These are phyloP conservation scores for Sclerurus mexicanus DNA, from an alignment of 2,113 vertebrate species.

Conservation along the genomic window DNA sequence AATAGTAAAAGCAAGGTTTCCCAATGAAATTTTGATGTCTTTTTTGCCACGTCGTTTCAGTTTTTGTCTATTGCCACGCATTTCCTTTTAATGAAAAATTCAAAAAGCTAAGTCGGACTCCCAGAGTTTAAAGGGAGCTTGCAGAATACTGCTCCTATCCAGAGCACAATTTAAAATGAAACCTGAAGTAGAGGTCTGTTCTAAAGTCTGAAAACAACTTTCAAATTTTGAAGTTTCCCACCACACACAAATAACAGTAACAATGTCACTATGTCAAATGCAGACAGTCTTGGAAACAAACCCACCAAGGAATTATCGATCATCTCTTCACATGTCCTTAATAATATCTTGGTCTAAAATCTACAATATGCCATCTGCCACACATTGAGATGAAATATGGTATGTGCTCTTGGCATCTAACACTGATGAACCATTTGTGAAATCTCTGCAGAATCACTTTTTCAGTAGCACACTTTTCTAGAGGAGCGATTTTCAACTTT, in stretches of 20 bases:
- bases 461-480: background rate
- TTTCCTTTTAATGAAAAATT: background rate
- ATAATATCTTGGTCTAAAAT: slow-evolving; percentile 41
- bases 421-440: slow-evolving; percentile 12
- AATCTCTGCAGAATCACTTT: slow-evolving; percentile 6
- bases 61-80: background rate
- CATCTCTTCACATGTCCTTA: slow-evolving; percentile 31
- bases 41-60: background rate
- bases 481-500: background rate
- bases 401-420: slow-evolving; percentile 13
- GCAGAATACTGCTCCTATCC: background rate
- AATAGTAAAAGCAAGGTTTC: background rate
- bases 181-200: background rate
- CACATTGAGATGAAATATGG: slow-evolving; percentile 29
- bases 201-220: background rate
- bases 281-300: slow-evolving; percentile 13
- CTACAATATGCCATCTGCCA: slow-evolving; percentile 5
- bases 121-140: background rate
- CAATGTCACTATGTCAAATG: background rate
- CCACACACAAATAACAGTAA: slow-evolving; percentile 1
- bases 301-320: slow-evolving; percentile 14
- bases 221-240: background rate
- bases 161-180: background rate
- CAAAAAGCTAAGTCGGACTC: background rate
- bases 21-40: background rate